Evolutionary conservation across 2,888 invertebrate species (phyloP), one percentile per base, ranked within the genome.

Genomic region (Dexiosoma caninum): DNA sequence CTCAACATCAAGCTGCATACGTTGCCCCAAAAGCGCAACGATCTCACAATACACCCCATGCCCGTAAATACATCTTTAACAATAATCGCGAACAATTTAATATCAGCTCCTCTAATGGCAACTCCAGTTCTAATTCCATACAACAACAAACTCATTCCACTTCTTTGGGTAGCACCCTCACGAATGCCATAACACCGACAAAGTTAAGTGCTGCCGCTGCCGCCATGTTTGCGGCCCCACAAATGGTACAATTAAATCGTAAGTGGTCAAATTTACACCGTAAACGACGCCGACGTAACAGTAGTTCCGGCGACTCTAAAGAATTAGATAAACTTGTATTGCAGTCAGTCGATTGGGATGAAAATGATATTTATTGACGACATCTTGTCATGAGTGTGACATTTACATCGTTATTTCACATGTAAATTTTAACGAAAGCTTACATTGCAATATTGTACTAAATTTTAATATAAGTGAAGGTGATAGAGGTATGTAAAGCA

Each of bases 341-440:
- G 69, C 90, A 90, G 84, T 89, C 90, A 19, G 89, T 89, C 74
- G 90, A 90, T 84, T 90, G 90, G 89, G 90, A 90, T 83, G 90
- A 90, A 76, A 90, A 89, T 81, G 90, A 90, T 85, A 89, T 89
- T 85, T 90, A 89, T 83, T 90, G 86, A 87, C 66, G 59, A 32
- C 23, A 46, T 23, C 32, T 40, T 32, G 14, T 10, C 16, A 35
- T 72, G 51, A 60, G 23, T 32, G 51, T 64, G 46, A 23, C 32
- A 32, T 40, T 42, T 40, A 44, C 51, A 37, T 59, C 66, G 57
- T 57, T 67, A 32, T 66, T 49, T 44, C 40, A 62, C 67, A 78
- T 37, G 37, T 69, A 60, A 53, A 27, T 30, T 42, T 57, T 32
- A 49, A 30, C 19, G 19, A n/a, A n/a, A n/a, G n/a, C n/a, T 27